Base-by-base conservation (phyloP, 2,797 vertebrate genomes). In the Etheostoma nigrum region DNA sequence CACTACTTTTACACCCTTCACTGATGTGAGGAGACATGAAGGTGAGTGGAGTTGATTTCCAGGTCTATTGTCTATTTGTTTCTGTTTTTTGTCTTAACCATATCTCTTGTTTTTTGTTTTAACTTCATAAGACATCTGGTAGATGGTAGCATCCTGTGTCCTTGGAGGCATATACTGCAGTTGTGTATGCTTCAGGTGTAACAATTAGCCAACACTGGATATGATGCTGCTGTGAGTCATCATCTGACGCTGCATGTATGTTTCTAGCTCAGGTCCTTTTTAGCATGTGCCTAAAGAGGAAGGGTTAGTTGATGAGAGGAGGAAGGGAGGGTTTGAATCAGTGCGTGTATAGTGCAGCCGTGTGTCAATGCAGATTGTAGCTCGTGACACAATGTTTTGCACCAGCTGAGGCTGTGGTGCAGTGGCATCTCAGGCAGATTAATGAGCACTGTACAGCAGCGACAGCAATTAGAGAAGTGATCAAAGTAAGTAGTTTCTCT, bases 11-110 rank as follows among this genome's bases (percentile, higher is more conserved):
- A 58, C 83, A 58, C 76, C 78, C 79, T 79, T 63, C 69, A 54
- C 78, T 80, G 78, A 87, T 85, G 83, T 83, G 80, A 79, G 73
- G 81, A 86, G 85, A 82, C 72, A 60, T 89, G 88, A 93, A 93
- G 95, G 95, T 95, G 94, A 95, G 95, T 95, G 77, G 85, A 86
- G 82, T 77, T 79, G 74, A 78, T 88, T 89, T 85, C 55, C 66
- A 63, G 66, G 67, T 64, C 19, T 74, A n/a, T 61, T 66, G 42
- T 7, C 36, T 55, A 18, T 81, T 70, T 48, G 12, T 66, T 12
- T 25, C 60, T 4, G 27, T 42, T 12, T 74, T 36, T 53, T 54
- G 19, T 82, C 53, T 54, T 48, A 47, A 64, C 25, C 48, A 44
- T 45, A 9, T 51, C 21, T 49, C 18, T 63, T 75, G 23, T 13